Evolutionary conservation across 2,113 vertebrate genomes (phyloP).

Genomic region (Calcarius ornatus): DNA sequence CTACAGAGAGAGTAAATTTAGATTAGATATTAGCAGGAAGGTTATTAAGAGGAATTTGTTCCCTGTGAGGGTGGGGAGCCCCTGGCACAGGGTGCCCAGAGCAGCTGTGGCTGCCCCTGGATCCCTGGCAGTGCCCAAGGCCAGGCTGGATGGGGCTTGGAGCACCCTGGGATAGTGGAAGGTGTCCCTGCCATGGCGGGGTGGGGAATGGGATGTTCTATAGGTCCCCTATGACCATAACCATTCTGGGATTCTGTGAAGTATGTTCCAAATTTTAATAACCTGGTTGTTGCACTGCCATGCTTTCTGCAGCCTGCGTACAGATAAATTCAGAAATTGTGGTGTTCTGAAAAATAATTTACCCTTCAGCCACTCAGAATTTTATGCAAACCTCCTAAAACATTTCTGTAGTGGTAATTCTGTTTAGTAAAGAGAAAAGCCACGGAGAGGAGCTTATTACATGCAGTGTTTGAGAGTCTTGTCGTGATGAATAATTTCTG

Average conservation of each 20-base stretch:
- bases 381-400: not conserved
- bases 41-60: not conserved
- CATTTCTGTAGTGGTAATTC: not conserved
- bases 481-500: not conserved
- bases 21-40: not conserved
- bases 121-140: not conserved
- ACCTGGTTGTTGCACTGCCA: not conserved
- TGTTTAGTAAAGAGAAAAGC: not conserved
- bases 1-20: not conserved
- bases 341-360: not conserved
- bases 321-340: not conserved
- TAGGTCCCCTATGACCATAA: not conserved
- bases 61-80: rapidly evolving
- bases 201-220: not conserved
- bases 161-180: rapidly evolving
- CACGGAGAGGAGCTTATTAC: rapidly evolving
- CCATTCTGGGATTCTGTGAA: not conserved
- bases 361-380: not conserved
- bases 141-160: rapidly evolving
- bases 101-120: not conserved
- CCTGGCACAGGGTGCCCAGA: not conserved
- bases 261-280: not conserved
- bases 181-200: not conserved
- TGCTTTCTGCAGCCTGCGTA: not conserved
- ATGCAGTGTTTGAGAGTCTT: not conserved